Conservation (phyloP, 2,113 vertebrate genomes). For the Paramisgurnus dabryanus region DNA sequence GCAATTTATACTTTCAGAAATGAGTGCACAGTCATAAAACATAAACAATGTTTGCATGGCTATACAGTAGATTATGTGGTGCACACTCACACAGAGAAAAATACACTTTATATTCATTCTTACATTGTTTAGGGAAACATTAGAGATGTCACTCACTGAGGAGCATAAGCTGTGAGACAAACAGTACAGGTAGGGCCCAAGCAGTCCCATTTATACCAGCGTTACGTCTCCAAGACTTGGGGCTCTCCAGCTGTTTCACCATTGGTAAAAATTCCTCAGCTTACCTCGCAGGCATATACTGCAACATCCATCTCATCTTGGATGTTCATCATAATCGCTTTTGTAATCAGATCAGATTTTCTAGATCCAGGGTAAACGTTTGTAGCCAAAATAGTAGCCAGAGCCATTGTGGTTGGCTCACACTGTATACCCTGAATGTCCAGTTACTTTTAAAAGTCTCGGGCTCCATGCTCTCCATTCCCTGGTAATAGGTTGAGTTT, state of each 20-base stretch:
- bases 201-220: neutral
- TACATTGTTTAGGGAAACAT: neutral
- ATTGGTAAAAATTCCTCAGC: neutral
- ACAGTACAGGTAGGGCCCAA: neutral
- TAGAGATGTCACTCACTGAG: conserved; percentile 10
- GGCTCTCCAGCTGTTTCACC: neutral
- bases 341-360: neutral
- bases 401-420: too few species aligned
- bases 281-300: neutral
- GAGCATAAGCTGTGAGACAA: neutral
- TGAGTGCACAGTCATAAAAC: neutral
- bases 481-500: neutral
- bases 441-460: too few species aligned
- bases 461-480: too few species aligned
- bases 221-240: neutral
- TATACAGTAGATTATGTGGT: neutral
- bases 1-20: neutral
- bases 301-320: too few species aligned
- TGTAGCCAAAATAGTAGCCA: too few species aligned
- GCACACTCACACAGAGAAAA: neutral
- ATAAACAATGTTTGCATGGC: neutral
- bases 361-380: too few species aligned
- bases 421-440: too few species aligned
- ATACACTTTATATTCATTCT: neutral
- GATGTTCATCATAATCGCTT: conserved; percentile 4